Evolutionary conservation across 2,797 vertebrate species (phyloP).

Genomic region (Rousettus madagascariensis): DNA sequence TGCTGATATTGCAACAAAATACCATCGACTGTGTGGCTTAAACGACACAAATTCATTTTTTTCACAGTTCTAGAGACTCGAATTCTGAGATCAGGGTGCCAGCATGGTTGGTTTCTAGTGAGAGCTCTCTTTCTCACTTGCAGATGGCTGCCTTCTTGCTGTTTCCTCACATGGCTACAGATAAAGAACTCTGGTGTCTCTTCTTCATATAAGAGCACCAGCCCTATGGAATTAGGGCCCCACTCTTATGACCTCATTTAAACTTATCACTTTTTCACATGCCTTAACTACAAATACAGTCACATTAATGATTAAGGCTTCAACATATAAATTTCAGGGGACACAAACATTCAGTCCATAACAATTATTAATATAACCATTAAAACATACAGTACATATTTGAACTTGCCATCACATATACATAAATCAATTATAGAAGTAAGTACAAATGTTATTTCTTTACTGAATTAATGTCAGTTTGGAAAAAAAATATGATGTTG

Average conservation of each 20-base stretch:
- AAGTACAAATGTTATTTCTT: background rate
- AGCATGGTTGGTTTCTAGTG: background rate
- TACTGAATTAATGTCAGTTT: background rate
- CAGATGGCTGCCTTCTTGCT: background rate
- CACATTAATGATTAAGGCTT: background rate
- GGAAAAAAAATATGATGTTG: background rate
- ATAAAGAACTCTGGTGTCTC: background rate
- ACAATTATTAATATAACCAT: background rate
- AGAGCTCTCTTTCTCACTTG: background rate
- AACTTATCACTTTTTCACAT: background rate
- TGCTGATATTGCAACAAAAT: background rate
- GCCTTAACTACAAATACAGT: background rate
- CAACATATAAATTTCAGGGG: background rate
- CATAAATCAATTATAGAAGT: background rate
- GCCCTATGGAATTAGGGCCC: background rate
- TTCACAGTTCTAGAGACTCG: background rate
- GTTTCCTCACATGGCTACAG: background rate
- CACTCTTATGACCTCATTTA: background rate
- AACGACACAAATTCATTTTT: background rate
- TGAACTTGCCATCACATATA: too few relatives aligned
- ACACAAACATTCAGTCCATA: background rate
- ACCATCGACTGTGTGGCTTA: background rate
- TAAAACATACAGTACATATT: background rate
- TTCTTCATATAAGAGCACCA: background rate
- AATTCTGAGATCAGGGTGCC: background rate